Conservation (phyloP, 1,140 invertebrate genomes). For the Diuraphis noxia region DNA sequence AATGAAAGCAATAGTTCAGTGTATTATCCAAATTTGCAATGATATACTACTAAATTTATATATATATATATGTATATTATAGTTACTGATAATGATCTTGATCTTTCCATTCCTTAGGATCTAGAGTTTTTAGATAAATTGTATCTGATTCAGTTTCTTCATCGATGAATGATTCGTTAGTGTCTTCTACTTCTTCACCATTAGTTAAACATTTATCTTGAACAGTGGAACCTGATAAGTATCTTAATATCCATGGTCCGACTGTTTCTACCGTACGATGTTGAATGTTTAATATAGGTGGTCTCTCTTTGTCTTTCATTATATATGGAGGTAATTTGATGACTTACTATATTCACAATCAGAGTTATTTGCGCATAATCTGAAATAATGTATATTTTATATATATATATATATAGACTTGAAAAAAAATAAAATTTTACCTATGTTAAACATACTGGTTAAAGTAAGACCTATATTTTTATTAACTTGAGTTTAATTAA, state of each 20-base stretch:
- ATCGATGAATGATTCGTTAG: conserved; percentile 64
- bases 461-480: not conserved
- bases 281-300: conserved; percentile 51
- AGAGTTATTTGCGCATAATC: conserved; percentile 5
- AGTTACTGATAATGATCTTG: conserved; percentile 77
- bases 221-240: conserved; percentile 23
- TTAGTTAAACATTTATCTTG: conserved; percentile 38
- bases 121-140: conserved; percentile 81
- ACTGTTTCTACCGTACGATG: conserved; percentile 40
- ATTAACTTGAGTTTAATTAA: not conserved
- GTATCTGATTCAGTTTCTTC: conserved; percentile 66
- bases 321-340: not conserved
- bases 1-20: not conserved
- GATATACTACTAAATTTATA: not conserved
- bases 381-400: conserved; percentile 5
- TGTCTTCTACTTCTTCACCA: conserved; percentile 56
- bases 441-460: conserved; percentile 26
- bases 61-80: not conserved
- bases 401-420: not conserved
- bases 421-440: not conserved
- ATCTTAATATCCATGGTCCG: conserved; percentile 24
- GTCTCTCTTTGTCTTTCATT: conserved; percentile 51
- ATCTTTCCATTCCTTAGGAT: conserved; percentile 95
- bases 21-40: not conserved
- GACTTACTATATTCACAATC: not conserved